Evolutionary conservation across 1,140 invertebrate genomes (phyloP).

Genomic region (Papilio polytes): DNA sequence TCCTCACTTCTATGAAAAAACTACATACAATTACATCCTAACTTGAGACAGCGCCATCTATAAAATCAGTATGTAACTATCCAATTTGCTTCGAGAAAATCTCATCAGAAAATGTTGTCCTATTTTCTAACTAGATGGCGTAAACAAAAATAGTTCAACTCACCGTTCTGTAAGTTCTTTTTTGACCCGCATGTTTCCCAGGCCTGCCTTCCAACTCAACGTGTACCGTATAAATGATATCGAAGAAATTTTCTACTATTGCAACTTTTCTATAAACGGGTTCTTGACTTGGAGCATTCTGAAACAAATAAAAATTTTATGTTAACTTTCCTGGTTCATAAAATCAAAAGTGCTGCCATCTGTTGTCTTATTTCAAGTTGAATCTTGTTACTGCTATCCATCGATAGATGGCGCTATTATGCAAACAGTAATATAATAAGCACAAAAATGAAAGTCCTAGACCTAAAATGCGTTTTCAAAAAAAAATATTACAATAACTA

Average conservation of each 20-base stretch:
- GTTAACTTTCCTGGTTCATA: background rate
- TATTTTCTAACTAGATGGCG: conserved; percentile 42
- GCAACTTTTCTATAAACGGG: conserved; percentile 95
- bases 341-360: conserved; percentile 47
- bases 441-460: background rate
- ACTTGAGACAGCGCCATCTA: conserved; percentile 12
- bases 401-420: conserved; percentile 39
- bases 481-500: background rate
- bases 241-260: conserved; percentile 98
- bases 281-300: conserved; percentile 85
- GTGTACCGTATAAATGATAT: conserved; percentile 98
- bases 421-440: background rate
- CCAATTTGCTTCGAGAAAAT: background rate
- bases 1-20: too few species aligned
- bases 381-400: conserved; percentile 38
- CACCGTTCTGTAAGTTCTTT: conserved; percentile 97
- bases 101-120: background rate
- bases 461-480: background rate
- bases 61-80: background rate
- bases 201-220: conserved; percentile 95
- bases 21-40: conserved; percentile 3
- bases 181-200: conserved; percentile 97
- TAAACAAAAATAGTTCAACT: conserved; percentile 74
- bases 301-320: conserved; percentile 63
- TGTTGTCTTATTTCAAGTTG: conserved; percentile 1